phyloP scores from a whole-genome alignment of 2,797 vertebrate genomes.

The Petrocephalus sullivani region DNA sequence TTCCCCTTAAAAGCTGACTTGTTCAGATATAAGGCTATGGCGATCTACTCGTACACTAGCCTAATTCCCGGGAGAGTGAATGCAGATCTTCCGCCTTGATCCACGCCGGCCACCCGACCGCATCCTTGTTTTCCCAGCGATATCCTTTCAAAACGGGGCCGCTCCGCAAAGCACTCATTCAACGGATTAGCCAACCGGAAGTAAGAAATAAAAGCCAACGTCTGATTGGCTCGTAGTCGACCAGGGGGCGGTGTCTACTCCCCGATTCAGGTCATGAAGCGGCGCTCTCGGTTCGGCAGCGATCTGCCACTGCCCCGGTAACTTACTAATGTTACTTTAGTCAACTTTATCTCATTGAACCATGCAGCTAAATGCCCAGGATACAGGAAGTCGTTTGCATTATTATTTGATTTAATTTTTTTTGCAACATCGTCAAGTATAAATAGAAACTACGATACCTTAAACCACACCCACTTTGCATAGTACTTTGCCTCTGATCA shows the following conservation, averaged over 20 bases:
- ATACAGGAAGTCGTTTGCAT: neutral
- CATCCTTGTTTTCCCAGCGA: constrained; percentile 29
- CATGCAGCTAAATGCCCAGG: neutral
- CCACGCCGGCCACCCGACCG: constrained; percentile 18
- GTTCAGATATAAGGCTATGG: constrained; percentile 18
- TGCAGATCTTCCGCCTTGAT: neutral
- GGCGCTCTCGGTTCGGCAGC: constrained; percentile 22
- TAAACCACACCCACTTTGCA: neutral
- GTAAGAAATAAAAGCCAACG: constrained; percentile 14
- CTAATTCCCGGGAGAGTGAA: neutral
- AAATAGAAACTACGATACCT: neutral
- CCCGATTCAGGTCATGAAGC: constrained; percentile 2
- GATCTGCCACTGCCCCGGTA: neutral
- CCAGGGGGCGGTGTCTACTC: constrained; percentile 29
- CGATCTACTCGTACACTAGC: neutral
- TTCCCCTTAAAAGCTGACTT: constrained; percentile 1
- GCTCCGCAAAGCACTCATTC: constrained; percentile 41
- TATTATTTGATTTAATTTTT: neutral
- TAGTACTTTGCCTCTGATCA: neutral
- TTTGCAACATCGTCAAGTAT: neutral
- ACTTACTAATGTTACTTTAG: no score
- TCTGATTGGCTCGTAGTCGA: constrained; percentile 32
- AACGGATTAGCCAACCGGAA: constrained; percentile 29
- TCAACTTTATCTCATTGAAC: neutral
- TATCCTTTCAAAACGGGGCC: constrained; percentile 46